phyloP scores from a whole-genome alignment of 2,113 vertebrate genomes.

The Poicephalus gulielmi region DNA sequence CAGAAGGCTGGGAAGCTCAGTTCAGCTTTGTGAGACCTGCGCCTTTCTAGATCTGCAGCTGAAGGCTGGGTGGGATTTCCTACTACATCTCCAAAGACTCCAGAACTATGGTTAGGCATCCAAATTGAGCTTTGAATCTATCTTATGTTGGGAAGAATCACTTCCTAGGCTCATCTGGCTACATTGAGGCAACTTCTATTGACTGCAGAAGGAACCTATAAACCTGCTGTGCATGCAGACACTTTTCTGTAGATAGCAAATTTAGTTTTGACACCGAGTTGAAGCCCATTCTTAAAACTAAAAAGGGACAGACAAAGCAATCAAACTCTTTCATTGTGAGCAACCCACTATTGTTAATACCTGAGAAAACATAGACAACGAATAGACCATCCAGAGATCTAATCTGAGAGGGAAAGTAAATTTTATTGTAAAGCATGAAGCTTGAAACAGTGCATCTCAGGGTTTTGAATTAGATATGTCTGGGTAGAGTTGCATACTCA shows the following conservation, averaged over 20 bases:
- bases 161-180: background rate
- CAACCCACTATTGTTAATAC: background rate
- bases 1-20: background rate
- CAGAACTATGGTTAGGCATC: background rate
- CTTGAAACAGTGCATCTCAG: background rate
- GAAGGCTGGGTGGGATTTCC: background rate
- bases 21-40: fast-evolving
- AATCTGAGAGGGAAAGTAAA: background rate
- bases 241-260: background rate
- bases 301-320: background rate
- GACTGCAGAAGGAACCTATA: background rate
- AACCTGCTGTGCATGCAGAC: background rate
- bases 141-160: background rate
- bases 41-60: background rate
- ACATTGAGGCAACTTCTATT: background rate
- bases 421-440: background rate
- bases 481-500: background rate
- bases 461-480: background rate
- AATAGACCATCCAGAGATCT: background rate
- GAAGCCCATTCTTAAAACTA: background rate
- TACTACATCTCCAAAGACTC: background rate
- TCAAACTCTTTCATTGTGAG: background rate
- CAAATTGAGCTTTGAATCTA: background rate
- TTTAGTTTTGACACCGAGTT: background rate
- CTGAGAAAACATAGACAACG: background rate